These are phyloP conservation scores for Lepidocyrtoides sp. DNA, from an alignment of 2,888 invertebrate species.

Conservation along the genomic window DNA sequence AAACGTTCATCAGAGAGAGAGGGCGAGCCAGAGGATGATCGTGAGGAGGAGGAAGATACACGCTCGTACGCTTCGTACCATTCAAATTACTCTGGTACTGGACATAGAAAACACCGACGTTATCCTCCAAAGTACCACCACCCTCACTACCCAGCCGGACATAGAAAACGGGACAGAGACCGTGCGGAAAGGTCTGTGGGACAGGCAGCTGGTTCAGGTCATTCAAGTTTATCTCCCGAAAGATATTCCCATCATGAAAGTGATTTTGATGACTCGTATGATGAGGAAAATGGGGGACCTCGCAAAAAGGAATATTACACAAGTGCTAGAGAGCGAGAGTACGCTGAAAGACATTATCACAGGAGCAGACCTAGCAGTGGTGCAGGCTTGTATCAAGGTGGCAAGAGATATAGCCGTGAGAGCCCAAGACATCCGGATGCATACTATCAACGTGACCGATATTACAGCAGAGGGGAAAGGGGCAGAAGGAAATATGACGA, in stretches of 20 bases:
- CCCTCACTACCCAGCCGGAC: constrained; percentile 37
- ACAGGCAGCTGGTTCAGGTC: constrained; percentile 65
- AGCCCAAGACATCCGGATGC: constrained; percentile 76
- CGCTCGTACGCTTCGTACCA: constrained; percentile 83
- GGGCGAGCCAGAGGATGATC: constrained; percentile 75
- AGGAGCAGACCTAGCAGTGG: constrained; percentile 86
- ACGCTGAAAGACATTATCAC: constrained; percentile 87
- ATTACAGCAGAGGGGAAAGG: constrained; percentile 56
- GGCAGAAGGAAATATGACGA: constrained; percentile 73
- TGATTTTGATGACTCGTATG: constrained; percentile 83
- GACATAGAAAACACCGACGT: constrained; percentile 68
- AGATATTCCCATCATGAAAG: constrained; percentile 84
- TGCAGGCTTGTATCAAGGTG: constrained; percentile 87
- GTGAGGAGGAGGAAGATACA: constrained; percentile 84
- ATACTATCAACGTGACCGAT: constrained; percentile 78
- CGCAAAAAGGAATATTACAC: constrained; percentile 86
- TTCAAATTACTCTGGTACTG: constrained; percentile 77
- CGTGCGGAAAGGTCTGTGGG: constrained; percentile 9
- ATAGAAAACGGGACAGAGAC: constrained; percentile 62
- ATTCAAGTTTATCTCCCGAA: constrained; percentile 79
- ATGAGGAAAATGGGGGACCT: constrained; percentile 86
- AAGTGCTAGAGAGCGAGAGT: constrained; percentile 86
- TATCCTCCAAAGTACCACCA: constrained; percentile 76
- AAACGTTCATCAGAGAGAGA: constrained; percentile 68
- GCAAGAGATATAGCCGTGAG: constrained; percentile 87